phyloP scores from a whole-genome alignment of 2,113 vertebrate genomes.

The Gasterosteus aculeatus region DNA sequence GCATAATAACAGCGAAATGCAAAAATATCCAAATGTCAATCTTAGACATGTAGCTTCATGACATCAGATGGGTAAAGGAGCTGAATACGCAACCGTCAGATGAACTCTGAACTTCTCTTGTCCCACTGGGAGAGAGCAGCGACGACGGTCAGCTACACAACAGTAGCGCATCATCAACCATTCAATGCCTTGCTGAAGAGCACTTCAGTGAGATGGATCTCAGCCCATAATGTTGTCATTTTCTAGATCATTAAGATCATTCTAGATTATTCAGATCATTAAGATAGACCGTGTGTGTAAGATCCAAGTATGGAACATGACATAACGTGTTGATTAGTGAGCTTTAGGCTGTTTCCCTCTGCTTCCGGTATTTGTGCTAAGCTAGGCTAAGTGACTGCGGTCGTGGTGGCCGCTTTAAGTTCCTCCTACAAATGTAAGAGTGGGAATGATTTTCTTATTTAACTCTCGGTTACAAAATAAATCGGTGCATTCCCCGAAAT shows the following conservation, averaged over 20 bases:
- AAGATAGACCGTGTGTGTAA: too few species aligned
- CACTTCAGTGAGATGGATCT: not conserved
- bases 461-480: not conserved
- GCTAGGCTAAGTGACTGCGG: not conserved
- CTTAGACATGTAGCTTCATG: conserved; percentile 25
- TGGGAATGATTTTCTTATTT: not conserved
- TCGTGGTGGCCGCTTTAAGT: not conserved
- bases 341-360: not conserved
- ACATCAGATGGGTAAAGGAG: conserved; percentile 31
- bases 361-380: not conserved
- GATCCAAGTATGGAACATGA: not conserved
- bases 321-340: not conserved
- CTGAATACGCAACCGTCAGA: conserved; percentile 5
- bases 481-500: not conserved
- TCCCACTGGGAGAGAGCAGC: conserved; percentile 1
- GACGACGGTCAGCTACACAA: conserved; percentile 5
- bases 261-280: too few species aligned
- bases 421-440: not conserved
- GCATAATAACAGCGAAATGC: conserved; percentile 19
- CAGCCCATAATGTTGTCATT: too few species aligned
- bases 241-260: too few species aligned
- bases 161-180: not conserved
- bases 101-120: not conserved
- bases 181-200: not conserved
- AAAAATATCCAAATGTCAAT: conserved; percentile 39